These are phyloP conservation scores for Galbula dea DNA, from an alignment of 2,113 vertebrate genomes.

Conservation along the genomic window DNA sequence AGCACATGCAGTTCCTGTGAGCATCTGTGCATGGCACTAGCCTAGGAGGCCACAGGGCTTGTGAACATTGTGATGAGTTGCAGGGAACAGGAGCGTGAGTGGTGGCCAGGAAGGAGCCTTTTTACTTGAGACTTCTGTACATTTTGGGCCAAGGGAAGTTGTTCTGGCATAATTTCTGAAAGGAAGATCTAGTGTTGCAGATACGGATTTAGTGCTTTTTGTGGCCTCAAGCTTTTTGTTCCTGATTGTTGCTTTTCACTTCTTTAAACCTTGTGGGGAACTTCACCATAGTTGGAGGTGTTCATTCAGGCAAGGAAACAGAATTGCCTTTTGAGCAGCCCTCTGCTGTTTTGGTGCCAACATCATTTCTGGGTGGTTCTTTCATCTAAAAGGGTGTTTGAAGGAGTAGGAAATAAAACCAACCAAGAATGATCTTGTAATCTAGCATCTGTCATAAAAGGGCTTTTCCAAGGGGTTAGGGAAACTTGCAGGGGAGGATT, in stretches of 20 bases:
- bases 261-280: not conserved
- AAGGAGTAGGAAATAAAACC: not conserved
- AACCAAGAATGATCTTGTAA: not conserved
- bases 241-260: not conserved
- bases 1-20: not conserved
- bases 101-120: not conserved
- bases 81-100: not conserved
- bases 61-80: not conserved
- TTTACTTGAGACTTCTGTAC: not conserved
- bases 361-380: not conserved
- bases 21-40: not conserved
- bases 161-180: not conserved
- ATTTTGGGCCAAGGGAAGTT: not conserved
- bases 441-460: not conserved
- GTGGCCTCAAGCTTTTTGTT: not conserved
- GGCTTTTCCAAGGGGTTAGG: not conserved
- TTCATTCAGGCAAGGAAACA: not conserved
- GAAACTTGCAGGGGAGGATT: not conserved
- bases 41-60: not conserved
- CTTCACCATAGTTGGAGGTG: not conserved
- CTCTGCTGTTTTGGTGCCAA: not conserved
- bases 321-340: not conserved
- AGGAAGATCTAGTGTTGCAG: not conserved
- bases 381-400: not conserved
- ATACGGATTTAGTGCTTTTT: not conserved